phyloP scores from a whole-genome alignment of 2,888 invertebrate genomes.

The Trileptium ribeirensis region DNA sequence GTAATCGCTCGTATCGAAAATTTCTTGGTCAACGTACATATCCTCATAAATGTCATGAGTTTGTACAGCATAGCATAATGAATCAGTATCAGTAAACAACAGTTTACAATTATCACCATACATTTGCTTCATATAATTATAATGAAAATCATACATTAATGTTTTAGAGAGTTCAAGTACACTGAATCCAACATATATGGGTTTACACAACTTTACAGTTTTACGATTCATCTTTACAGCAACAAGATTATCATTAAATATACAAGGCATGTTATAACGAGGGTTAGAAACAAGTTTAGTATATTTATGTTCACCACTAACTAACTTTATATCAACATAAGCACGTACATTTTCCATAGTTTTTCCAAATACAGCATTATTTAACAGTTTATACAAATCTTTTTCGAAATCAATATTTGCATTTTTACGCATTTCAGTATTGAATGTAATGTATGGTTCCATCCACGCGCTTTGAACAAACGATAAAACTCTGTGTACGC shows the following conservation, averaged over 20 bases:
- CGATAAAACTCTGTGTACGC: background rate
- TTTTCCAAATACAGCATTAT: constrained; percentile 1
- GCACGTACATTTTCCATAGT: constrained; percentile 2
- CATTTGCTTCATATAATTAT: too few species aligned
- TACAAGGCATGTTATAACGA: background rate
- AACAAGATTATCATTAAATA: background rate
- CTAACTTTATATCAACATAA: too few species aligned
- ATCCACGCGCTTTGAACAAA: background rate
- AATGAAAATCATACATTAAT: constrained; percentile 8
- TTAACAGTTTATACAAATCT: background rate
- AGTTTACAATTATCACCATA: background rate
- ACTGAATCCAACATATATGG: background rate
- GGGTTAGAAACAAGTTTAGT: background rate
- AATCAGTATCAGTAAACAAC: background rate
- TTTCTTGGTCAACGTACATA: background rate
- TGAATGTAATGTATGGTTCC: background rate
- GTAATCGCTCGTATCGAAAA: background rate
- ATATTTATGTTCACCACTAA: too few species aligned
- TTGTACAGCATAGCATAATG: background rate
- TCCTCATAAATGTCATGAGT: background rate
- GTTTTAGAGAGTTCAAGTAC: background rate
- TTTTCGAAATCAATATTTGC: background rate
- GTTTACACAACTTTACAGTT: background rate
- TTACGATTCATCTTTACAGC: background rate
- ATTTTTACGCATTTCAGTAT: background rate